Base-by-base conservation (phyloP, 2,113 vertebrate species). In the Chroicocephalus ridibundus region DNA sequence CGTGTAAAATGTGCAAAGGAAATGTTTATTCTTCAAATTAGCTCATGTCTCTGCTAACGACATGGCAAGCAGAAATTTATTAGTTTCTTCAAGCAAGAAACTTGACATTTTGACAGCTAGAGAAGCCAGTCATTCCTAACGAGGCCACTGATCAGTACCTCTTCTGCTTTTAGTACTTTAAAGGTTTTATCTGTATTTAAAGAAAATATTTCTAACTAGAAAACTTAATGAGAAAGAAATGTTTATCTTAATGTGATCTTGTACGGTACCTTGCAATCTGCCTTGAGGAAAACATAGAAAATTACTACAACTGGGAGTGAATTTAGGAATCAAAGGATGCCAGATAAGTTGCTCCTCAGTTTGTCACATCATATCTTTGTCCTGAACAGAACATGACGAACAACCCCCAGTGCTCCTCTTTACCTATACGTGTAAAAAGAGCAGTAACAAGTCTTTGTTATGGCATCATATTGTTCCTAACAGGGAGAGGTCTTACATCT, bases 91-190 rank as follows among this genome's bases (percentile, higher is more conserved):
- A 92, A 92, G 8, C 15, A 82, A 94, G 75, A 55, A 81, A 87
- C 40, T 84, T 10, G 64, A 95, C 61, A 91, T 96, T 96, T 96
- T 94, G 88, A 91, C 93, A 96, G 46, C 13, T 14, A 62, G 27
- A 89, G 79, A 62, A 97, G 76, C 65, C 60, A 92, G 32, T 94
- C 49, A 80, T 66, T 92, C 24, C 58, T 92, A 94, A 88, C 76
- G 38, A 92, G 79, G 9, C 18, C 58, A 92, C 74, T 88, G 52
- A 62, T 82, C 68, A 54, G 36, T 87, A 44, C 40, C 20, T 87
- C 36, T 92, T 34, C 36, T 60, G 25, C 82, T 92, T 86, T 74
- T 38, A 55, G 25, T 44, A 57, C 16, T 92, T 77, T 24, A 89
- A 86, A 96, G 77, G 36, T 80, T 93, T 75, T 58, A 13, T 61